Evolutionary conservation across 2,113 vertebrate species (phyloP).

Genomic region (Hippopotamus amphibius): DNA sequence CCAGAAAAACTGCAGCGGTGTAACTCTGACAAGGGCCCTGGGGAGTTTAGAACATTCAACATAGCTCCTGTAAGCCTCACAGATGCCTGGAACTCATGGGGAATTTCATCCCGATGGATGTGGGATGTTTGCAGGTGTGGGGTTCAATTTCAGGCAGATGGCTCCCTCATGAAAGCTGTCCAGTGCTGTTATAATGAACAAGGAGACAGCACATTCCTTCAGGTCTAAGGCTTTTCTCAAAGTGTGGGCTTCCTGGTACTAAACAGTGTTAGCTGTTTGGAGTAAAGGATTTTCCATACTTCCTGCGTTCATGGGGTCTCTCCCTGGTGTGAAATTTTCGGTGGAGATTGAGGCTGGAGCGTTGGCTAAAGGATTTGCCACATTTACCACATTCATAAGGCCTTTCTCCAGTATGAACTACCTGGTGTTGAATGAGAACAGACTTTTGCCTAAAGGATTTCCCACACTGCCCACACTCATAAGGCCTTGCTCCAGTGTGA

Average conservation of each 20-base stretch:
- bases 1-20: too few relatives aligned
- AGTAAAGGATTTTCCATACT: background rate
- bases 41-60: too few relatives aligned
- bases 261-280: background rate
- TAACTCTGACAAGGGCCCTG: background rate
- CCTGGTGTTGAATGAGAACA: background rate
- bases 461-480: background rate
- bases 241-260: background rate
- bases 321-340: background rate
- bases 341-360: constrained; percentile 48
- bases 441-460: constrained; percentile 47
- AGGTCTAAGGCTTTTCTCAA: background rate
- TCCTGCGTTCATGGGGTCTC: background rate
- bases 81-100: background rate
- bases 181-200: background rate
- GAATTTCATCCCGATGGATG: background rate
- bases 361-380: constrained; percentile 16
- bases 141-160: background rate
- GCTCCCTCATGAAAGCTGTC: background rate
- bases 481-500: constrained; percentile 25
- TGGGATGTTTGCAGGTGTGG: background rate
- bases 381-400: constrained; percentile 16
- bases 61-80: background rate
- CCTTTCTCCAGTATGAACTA: constrained; percentile 15
- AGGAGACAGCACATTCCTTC: background rate